Conservation (phyloP, 23 tunicate genomes). For the Trididemnum nubilum region DNA sequence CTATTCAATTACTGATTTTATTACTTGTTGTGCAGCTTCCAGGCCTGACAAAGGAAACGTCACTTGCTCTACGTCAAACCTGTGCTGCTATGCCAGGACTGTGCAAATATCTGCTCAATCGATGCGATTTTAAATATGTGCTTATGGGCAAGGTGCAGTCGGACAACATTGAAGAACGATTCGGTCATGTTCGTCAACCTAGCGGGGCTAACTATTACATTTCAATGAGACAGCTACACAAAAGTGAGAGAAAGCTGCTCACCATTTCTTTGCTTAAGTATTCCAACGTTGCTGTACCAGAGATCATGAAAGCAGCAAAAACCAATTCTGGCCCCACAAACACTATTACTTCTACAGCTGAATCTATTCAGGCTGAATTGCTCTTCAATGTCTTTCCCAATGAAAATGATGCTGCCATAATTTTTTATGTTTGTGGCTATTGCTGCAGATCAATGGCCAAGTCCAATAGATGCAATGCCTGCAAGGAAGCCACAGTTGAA, state of each 20-base stretch:
- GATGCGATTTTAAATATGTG: conserved; percentile 25
- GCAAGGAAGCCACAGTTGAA: too few relatives aligned
- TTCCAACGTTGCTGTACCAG: neutral
- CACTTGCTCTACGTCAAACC: conserved; percentile 12
- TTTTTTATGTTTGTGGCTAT: too few relatives aligned
- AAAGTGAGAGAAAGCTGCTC: conserved; percentile 11
- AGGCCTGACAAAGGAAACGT: conserved; percentile 6
- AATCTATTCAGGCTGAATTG: too few relatives aligned
- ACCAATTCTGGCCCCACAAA: neutral
- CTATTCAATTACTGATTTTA: too few relatives aligned
- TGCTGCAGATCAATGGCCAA: conserved; percentile 20
- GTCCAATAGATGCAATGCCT: too few relatives aligned
- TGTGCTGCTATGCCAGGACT: conserved; percentile 12
- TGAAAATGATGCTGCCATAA: too few relatives aligned
- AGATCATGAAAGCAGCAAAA: neutral
- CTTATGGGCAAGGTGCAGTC: conserved; percentile 14
- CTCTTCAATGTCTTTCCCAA: too few relatives aligned
- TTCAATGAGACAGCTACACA: conserved; percentile 14
- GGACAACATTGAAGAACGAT: conserved; percentile 16
- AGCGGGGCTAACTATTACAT: conserved; percentile 11
- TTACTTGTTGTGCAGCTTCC: conserved; percentile 6
- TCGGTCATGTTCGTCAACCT: neutral
- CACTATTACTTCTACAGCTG: neutral
- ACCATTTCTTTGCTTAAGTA: conserved; percentile 25
- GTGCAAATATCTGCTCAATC: neutral